Evolutionary conservation across 2,888 invertebrate genomes (phyloP), one percentile per base, ranked within the genome.

Genomic region (Acanthosepion pharaonis): DNA sequence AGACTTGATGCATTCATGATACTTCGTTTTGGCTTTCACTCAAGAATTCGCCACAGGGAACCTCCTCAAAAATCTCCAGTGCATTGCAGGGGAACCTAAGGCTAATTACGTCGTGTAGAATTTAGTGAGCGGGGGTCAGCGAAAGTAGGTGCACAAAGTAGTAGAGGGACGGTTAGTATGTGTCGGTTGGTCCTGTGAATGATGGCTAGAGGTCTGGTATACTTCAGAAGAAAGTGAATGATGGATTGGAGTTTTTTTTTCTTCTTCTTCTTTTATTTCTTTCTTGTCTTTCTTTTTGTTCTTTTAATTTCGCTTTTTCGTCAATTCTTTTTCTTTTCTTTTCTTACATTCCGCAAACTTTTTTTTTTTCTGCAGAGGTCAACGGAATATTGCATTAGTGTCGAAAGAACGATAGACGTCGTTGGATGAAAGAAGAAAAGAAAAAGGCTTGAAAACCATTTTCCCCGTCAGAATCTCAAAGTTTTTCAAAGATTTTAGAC

Each of bases 101-200:
- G 78, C 78, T 78, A 78, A 78, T 78, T 78, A 78, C 78, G 78
- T 78, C n/a, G n/a, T 78, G 78, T 78, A 78, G n/a, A 78, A 78
- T 78, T 78, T 78, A 78, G n/a, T 11, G n/a, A n/a, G n/a, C 78
- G 33, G n/a, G 33, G 78, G 78, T 78, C 78, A 78, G 78, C 78
- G 78, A 78, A 9, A n/a, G 23, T n/a, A 5, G 78, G n/a, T n/a
- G 78, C 78, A 78, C 4, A 11, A n/a, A 78, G n/a, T 33, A n/a
- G 78, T 78, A n/a, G 78, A 78, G 78, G n/a, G 33, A 78, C n/a
- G 78, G 78, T n/a, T n/a, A 9, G 78, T 78, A 78, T n/a, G 78
- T 78, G 78, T n/a, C 78, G 33, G 78, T 9, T n/a, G 78, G n/a
- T 78, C 33, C n/a, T 78, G 78, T 33, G 78, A 78, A 78, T 78